Evolutionary conservation across 1,140 invertebrate genomes (phyloP).

Genomic region (Nylanderia fulva): DNA sequence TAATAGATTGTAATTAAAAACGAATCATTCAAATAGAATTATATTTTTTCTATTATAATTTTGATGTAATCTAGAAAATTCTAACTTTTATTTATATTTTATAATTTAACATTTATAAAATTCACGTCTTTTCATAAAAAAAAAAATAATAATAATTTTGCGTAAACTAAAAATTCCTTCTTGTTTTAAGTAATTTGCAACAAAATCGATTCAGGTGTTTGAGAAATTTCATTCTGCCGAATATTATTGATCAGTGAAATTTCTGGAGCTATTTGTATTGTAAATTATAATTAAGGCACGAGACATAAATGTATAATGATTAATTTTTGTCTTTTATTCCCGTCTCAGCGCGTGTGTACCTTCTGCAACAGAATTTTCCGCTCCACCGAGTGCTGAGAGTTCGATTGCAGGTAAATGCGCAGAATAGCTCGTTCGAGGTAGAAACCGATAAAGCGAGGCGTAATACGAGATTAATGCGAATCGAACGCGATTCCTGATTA

Average conservation of each 20-base stretch:
- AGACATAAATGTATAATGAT: neutral
- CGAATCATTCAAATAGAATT: neutral
- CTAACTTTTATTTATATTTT: too few species aligned
- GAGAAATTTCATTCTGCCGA: neutral
- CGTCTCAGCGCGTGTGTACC: neutral
- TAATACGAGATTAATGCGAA: conserved; percentile 62
- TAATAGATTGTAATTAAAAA: neutral
- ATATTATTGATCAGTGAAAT: neutral
- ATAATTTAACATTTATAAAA: neutral
- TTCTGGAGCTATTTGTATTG: neutral
- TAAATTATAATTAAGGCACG: neutral
- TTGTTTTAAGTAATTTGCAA: neutral
- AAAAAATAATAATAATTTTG: neutral
- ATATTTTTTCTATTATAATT: conserved; percentile 14
- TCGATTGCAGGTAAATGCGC: conserved; percentile 56
- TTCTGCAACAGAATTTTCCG: conserved; percentile 49
- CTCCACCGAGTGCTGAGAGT: conserved; percentile 11
- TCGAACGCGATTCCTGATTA: conserved; percentile 56
- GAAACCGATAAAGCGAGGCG: conserved; percentile 60
- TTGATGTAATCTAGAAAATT: conserved; percentile 2
- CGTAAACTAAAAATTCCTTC: neutral
- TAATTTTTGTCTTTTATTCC: neutral
- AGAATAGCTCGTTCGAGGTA: conserved; percentile 58
- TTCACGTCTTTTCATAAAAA: neutral
- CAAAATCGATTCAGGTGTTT: neutral